Evolutionary conservation across 1,140 invertebrate species (phyloP), one percentile per base, ranked within the genome.

Genomic region (Epicauta chinensis): DNA sequence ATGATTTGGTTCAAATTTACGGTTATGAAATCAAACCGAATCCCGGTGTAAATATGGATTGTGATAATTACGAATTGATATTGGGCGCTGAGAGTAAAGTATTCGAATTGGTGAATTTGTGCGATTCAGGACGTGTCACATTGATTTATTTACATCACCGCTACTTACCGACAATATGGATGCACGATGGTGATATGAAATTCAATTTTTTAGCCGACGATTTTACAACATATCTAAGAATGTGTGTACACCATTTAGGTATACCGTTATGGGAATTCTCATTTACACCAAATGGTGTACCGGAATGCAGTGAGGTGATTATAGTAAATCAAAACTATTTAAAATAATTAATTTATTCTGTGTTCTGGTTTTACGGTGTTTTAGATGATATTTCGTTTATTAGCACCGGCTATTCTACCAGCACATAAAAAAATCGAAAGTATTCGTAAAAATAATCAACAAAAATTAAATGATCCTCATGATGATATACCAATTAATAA

Each of bases 181-280:
- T 69, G 6, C 60, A 56, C 12, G 60, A 51, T 12, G 34, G 36
- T 6, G 48, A 60, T 10, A 60, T 68, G 12, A 70, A 65, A 36
- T 96, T 91, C 83, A 84, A 89, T 57, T 88, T 84, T 69, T 68
- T 96, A 17, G 84, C 92, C 0, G 81, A 88, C n/a, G 83, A 80
- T 49, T 94, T 96, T 61, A 85, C 82, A 7, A 81, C 84, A 45
- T 97, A 96, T 65, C 84, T 91, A 52, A 75, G 87, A 35, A 91
- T 91, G 85, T 83, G 91, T 69, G 70, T 97, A 10, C 86, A 89
- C 2, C 91, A 97, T 67, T 76, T 94, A 30, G 93, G 93, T 2
- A 72, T 96, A 38, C 92, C 92, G 0, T 82, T 89, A 44, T 97
- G 93, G 93, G 59, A 66, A 17, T 62, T 61, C 16, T 45, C 52